A percentile compares a stretch with the other conserved stretches of the same genome.
Evolutionary conservation across 2,888 invertebrate species (phyloP).

Genomic region (Ephialtes manifestator): DNA sequence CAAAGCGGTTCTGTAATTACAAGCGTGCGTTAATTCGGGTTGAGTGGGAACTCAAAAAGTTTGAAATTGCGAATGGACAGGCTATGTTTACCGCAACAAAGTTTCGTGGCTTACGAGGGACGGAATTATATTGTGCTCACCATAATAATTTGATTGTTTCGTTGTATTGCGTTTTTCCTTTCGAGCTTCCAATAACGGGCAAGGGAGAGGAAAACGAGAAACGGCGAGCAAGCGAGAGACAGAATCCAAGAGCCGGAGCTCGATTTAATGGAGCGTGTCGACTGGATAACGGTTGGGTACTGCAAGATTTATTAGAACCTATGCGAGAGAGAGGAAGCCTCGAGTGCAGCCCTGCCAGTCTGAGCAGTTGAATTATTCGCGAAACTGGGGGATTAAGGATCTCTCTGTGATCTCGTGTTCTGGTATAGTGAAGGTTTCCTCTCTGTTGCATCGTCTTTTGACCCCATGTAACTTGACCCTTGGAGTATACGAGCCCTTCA

Average conservation of each 20-base stretch:
- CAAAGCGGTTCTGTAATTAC: slow-evolving; percentile 42
- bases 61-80: slow-evolving; percentile 24
- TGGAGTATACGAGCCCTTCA: slow-evolving; percentile 6
- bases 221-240: background rate
- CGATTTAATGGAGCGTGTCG: slow-evolving; percentile 81
- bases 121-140: slow-evolving; percentile 1
- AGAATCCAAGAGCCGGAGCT: slow-evolving; percentile 33
- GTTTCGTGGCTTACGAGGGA: slow-evolving; percentile 18
- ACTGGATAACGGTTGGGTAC: slow-evolving; percentile 78
- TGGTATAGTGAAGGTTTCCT: slow-evolving; percentile 6
- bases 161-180: slow-evolving; percentile 41
- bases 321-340: slow-evolving; percentile 25
- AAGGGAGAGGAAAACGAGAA: slow-evolving; percentile 27
- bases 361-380: slow-evolving; percentile 65
- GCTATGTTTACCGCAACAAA: slow-evolving; percentile 41
- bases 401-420: slow-evolving; percentile 36
- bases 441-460: slow-evolving; percentile 46
- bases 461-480: slow-evolving; percentile 61
- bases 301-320: slow-evolving; percentile 79
- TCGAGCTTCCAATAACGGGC: slow-evolving; percentile 46
- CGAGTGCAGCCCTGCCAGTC: slow-evolving; percentile 48
- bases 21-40: slow-evolving; percentile 42
- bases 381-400: slow-evolving; percentile 66
- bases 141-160: slow-evolving; percentile 53
- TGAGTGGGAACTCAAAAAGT: slow-evolving; percentile 28